These are phyloP conservation scores for Dendrophyllia cribrosa DNA, from an alignment of 64 coral and sea anemone species.

Conservation along the genomic window DNA sequence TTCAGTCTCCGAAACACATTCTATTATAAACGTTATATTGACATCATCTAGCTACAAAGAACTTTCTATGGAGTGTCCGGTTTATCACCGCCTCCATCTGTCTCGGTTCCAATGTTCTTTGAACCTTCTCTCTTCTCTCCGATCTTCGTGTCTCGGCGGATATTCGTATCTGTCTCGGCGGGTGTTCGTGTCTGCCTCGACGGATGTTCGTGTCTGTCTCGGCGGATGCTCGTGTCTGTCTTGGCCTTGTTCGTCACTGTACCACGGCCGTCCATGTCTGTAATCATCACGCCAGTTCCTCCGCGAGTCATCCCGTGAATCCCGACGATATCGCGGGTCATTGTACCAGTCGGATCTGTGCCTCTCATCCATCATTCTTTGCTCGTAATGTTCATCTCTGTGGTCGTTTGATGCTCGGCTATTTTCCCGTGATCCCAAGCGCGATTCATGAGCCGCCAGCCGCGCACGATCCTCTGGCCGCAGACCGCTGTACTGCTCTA, in stretches of 20 bases:
- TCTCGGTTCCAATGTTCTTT: conserved; percentile 25
- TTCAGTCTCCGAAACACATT: background rate
- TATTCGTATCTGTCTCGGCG: background rate
- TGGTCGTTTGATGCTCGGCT: conserved; percentile 1
- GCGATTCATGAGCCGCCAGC: conserved; percentile 41
- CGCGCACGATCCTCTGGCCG: conserved; percentile 37
- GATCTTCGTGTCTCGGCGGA: conserved; percentile 12
- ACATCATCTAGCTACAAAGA: background rate
- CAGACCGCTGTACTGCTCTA: conserved; percentile 18
- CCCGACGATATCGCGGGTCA: conserved; percentile 12
- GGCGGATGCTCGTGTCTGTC: background rate
- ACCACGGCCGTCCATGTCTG: conserved; percentile 19
- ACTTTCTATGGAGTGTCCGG: background rate
- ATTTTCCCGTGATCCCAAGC: conserved; percentile 22
- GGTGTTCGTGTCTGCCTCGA: background rate
- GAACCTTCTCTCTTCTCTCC: conserved; percentile 15
- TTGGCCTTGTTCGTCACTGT: conserved; percentile 20
- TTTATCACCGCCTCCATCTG: conserved; percentile 33
- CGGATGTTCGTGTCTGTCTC: background rate
- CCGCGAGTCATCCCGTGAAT: conserved; percentile 18
- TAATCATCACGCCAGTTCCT: conserved; percentile 9
- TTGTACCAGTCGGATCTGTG: background rate
- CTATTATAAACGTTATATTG: background rate
- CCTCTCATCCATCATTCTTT: conserved; percentile 7
- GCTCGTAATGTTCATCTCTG: background rate